Evolutionary conservation across 2,888 invertebrate genomes (phyloP), one percentile per base, ranked within the genome.

Genomic region (Schizotus pectinicornis): DNA sequence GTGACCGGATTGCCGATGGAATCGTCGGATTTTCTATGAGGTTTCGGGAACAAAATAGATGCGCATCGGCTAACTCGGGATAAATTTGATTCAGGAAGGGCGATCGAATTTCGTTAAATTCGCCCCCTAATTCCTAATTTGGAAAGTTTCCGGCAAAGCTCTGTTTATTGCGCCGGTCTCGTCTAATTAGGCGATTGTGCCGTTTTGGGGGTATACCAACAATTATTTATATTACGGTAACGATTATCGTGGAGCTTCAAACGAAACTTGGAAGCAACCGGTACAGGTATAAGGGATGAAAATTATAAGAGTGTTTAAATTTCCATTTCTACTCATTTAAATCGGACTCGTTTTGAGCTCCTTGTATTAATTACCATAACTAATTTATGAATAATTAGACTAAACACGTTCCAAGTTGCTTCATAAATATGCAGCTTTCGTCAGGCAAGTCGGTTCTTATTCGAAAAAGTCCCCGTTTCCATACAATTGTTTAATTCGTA

Each of bases 321-420:
- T 69, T 64, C 62, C 64, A 67, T 67, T 64, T 54, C 59, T 43
- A 56, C 59, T 56, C 54, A 65, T 64, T 66, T 59, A 56, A 60
- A 59, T 59, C 56, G 45, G 51, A 61, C 59, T 65, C 64, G 60
- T 60, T 56, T 52, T 53, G 58, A 54, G 63, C 54, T 62, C 57
- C 63, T 65, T 63, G 66, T 64, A 69, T 70, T 67, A 69, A 70
- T 68, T 68, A 67, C 62, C 68, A 70, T 70, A 63, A 67, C 65
- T 69, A 65, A 67, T 69, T 68, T 64, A 64, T 60, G 69, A 69
- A 69, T 68, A 68, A 68, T 67, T 64, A 65, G 61, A 48, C 58
- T 55, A 62, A 65, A 65, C 64, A 67, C 60, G 62, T 66, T 66
- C 52, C 56, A 48, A 52, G 43, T 48, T 39, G 49, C 60, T 59